These are phyloP conservation scores for Limnothrissa miodon DNA, from an alignment of 2,113 vertebrate species.

Conservation along the genomic window DNA sequence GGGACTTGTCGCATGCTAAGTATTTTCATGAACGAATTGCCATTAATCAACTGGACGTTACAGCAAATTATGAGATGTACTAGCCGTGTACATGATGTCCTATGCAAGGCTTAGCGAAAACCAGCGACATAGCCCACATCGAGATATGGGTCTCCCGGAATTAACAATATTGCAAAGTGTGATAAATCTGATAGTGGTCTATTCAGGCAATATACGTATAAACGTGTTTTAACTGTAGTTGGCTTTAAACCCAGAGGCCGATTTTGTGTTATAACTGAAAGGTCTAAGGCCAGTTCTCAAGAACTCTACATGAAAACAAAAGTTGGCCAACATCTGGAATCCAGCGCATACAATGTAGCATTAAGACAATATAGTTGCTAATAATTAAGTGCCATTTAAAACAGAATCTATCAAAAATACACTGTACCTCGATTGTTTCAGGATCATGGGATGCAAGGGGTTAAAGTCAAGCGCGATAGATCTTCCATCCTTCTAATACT, in stretches of 20 bases:
- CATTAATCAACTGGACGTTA: background rate
- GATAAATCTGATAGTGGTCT: background rate
- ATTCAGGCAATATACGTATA: background rate
- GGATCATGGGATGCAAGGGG: constrained; percentile 65
- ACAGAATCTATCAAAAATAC: background rate
- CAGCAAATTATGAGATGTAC: background rate
- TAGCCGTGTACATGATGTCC: constrained; percentile 15
- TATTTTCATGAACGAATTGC: background rate
- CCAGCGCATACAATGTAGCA: background rate
- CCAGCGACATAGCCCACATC: background rate
- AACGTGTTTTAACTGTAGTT: background rate
- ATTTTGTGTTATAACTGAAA: background rate
- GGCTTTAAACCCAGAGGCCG: background rate
- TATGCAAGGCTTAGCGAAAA: background rate
- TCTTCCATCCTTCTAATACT: constrained; percentile 70
- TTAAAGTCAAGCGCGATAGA: constrained; percentile 67
- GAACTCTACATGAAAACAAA: background rate
- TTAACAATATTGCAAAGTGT: background rate
- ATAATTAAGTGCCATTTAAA: background rate
- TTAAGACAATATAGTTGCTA: background rate
- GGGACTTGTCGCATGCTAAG: background rate
- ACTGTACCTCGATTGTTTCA: constrained; percentile 74
- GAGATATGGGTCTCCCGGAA: background rate
- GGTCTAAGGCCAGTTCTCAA: background rate
- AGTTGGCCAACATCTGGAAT: background rate